Evolutionary conservation across 1,140 invertebrate species (phyloP), one percentile per base, ranked within the genome.

Genomic region (Ptiloglossa arizonensis): DNA sequence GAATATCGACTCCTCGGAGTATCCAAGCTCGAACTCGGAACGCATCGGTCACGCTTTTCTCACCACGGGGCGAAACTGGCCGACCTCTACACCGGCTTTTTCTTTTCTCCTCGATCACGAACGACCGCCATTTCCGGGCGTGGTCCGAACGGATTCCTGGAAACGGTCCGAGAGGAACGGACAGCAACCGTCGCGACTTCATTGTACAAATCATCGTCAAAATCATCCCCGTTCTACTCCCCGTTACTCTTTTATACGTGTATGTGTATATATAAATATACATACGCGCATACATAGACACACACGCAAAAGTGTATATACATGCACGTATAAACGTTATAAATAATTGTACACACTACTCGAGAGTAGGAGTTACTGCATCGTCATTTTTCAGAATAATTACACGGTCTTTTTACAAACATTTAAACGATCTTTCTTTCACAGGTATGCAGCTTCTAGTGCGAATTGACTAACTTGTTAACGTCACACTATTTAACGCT

Each of bases 401-500:
- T 70, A 69, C 69, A 84, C 69, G 76, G 71, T 79, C 69, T 82
- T 79, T 67, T 85, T 15, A 79, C 75, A 52, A 89, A 80, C 82
- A 78, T 85, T 83, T 78, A 87, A 87, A 87, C 80, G 67, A 85
- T 82, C 79, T 88, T 85, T 90, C 73, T 89, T 90, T 90, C 89
- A 89, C 90, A 91, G 90, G 90, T 90, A 89, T 91, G 87, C 87
- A 90, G 89, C 90, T 90, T 90, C 82, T 89, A 91, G 90, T 88
- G 89, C 88, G 86, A 89, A 89, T 87, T 89, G 79, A 90, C 83
- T 79, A 83, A 90, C 82, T 86, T 81, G 82, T 87, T 84, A 90
- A 60, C 85, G 78, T 88, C 85, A 88, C 88, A 89, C 79, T 77
- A 67, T 81, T 75, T 71, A 81, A 86, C 78, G 88, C 88, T 84